Percentiles rank a stretch among this genome's conserved stretches.
Conservation (phyloP, 2,113 vertebrate species). For the Gnathochromis pfefferi region DNA sequence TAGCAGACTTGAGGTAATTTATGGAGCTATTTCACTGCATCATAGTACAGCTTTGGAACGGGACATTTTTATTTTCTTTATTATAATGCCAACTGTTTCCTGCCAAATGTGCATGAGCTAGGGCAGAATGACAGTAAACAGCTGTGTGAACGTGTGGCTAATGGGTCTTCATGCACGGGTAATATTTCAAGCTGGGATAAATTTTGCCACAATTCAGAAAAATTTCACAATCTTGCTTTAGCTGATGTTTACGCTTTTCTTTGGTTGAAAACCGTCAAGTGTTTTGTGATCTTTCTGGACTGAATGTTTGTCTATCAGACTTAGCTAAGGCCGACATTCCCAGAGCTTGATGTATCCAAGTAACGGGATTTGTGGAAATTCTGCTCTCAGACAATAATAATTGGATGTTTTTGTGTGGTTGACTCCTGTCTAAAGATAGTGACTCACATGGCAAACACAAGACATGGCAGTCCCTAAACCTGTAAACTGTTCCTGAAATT, state of each 20-base stretch:
- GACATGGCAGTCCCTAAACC: slow-evolving; percentile 32
- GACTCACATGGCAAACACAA: slow-evolving; percentile 61
- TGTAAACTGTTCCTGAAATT: slow-evolving; percentile 47
- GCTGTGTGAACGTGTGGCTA: slow-evolving; percentile 24
- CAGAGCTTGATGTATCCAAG: background rate
- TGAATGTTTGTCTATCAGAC: background rate
- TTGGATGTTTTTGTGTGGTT: slow-evolving; percentile 26
- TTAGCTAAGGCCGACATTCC: background rate
- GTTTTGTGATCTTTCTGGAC: background rate
- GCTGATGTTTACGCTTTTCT: slow-evolving; percentile 9
- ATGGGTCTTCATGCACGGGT: slow-evolving; percentile 18
- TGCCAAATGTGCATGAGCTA: slow-evolving; percentile 42
- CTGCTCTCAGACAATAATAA: slow-evolving; percentile 14
- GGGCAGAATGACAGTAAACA: slow-evolving; percentile 50
- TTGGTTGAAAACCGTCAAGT: slow-evolving; percentile 1
- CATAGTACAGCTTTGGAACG: slow-evolving; percentile 24
- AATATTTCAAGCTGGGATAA: slow-evolving; percentile 19
- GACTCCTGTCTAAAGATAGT: slow-evolving; percentile 44
- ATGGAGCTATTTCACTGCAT: slow-evolving; percentile 44
- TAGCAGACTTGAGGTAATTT: slow-evolving; percentile 57
- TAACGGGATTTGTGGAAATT: slow-evolving; percentile 15
- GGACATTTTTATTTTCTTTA: slow-evolving; percentile 41
- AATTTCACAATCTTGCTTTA: slow-evolving; percentile 35
- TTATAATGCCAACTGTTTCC: slow-evolving; percentile 45
- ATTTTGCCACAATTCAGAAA: slow-evolving; percentile 9